These are phyloP conservation scores for Zhuqinia jingwanae DNA, from an alignment of 2,888 invertebrate species.

Conservation along the genomic window DNA sequence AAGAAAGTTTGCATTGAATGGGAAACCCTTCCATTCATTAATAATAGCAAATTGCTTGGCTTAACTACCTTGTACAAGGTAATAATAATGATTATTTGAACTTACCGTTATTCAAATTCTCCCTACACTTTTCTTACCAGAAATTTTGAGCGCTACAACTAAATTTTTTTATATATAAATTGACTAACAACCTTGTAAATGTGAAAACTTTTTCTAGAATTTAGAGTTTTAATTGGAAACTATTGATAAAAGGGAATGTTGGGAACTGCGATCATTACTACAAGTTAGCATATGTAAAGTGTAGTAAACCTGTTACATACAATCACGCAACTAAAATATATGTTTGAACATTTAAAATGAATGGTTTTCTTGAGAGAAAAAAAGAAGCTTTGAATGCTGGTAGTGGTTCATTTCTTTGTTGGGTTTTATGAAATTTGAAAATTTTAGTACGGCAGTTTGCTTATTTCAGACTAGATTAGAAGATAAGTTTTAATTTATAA, in stretches of 20 bases:
- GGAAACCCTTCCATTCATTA: conserved; percentile 46
- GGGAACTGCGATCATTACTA: not conserved
- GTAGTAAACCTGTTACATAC: conserved; percentile 34
- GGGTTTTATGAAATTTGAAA: too few relatives aligned
- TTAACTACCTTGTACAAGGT: not conserved
- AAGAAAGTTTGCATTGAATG: conserved; percentile 38
- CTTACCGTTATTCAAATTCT: conserved; percentile 29
- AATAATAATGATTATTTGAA: conserved; percentile 34
- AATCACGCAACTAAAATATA: too few relatives aligned
- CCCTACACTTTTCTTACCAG: too few relatives aligned
- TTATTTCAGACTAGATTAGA: not conserved
- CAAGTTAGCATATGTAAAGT: too few relatives aligned
- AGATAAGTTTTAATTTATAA: too few relatives aligned
- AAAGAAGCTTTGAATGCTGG: too few relatives aligned
- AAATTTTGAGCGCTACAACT: too few relatives aligned
- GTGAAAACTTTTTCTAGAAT: conserved; percentile 24
- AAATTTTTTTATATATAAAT: conserved; percentile 19
- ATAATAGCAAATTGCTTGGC: conserved; percentile 48
- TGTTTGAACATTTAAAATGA: too few relatives aligned
- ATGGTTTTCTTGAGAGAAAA: too few relatives aligned
- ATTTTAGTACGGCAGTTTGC: too few relatives aligned
- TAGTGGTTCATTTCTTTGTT: too few relatives aligned
- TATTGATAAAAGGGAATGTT: not conserved
- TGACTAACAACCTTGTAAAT: conserved; percentile 1
- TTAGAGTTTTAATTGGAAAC: conserved; percentile 39